Base-by-base conservation (phyloP, 2,113 vertebrate genomes). In the Alces alces region DNA sequence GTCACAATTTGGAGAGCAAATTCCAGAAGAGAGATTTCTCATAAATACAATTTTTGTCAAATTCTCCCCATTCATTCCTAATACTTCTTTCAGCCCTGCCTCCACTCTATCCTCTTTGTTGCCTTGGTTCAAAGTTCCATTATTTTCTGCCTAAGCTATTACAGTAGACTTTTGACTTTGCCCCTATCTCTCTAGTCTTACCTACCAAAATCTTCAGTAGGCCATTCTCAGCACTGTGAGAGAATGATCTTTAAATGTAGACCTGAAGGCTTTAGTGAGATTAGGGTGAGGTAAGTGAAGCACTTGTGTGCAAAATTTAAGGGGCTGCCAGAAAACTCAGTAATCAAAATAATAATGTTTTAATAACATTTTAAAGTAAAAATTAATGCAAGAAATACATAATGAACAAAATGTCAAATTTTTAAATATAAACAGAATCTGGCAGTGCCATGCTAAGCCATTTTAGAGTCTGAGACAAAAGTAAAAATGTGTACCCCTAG, bases 351-450 rank as follows among this genome's bases (percentile, higher is more conserved):
- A 73, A 86, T 47, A 80, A 76, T 12, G 23, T 19, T 92, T 76
- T 82, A 58, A 80, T 76, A 3, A 30, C 39, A 47, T 19, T 89
- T 86, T 82, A 14, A 92, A 92, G 66, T 61, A 5, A 84, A 92
- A 82, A 92, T 76, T 36, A 83, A 73, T 87, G 19, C 7, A 94
- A 55, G 64, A 70, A 86, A 52, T 12, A 10, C 23, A 85, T 21
- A 13, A 30, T 76, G 76, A 87, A 84, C 19, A 58, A 89, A 91
- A 73, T 85, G 6, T 84, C 54, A 91, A 55, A 58, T 89, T 83
- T 96, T 91, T 89, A 92, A 96, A 66, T 58, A 47, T 93, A 97
- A 96, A 33, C 36, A 36, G 6, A 6, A 87, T 84, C 52, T 36
- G 11, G 80, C 2, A 52, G 61, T 61, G 4, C 11, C 73, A 6